Evolutionary conservation across 2,113 vertebrate species (phyloP).

Genomic region (Centropus bengalensis): DNA sequence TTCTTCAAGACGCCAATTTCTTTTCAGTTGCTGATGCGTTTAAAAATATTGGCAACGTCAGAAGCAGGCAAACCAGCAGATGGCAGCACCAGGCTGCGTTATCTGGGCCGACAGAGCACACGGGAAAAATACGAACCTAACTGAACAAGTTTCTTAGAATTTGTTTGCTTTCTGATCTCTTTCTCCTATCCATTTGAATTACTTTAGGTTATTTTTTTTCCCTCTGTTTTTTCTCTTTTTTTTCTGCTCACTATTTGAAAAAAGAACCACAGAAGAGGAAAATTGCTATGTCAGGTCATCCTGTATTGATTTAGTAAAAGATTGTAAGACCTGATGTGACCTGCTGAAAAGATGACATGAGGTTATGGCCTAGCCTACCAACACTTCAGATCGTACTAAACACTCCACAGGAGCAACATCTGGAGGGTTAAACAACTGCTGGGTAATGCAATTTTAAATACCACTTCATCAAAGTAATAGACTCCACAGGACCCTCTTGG

Average conservation of each 20-base stretch:
- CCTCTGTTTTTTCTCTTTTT: background rate
- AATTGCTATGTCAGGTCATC: background rate
- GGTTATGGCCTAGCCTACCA: constrained; percentile 34
- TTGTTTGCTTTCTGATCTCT: background rate
- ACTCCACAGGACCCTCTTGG: constrained; percentile 38
- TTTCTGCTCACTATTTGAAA: background rate
- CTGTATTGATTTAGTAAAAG: background rate
- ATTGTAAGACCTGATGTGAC: constrained; percentile 40
- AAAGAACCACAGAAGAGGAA: background rate
- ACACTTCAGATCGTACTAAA: constrained; percentile 42
- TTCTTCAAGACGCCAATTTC: background rate
- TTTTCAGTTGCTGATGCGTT: background rate
- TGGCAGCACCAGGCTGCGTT: constrained; percentile 68
- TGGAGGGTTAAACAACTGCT: constrained; percentile 53
- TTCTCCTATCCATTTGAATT: background rate
- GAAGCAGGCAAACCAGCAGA: constrained; percentile 57
- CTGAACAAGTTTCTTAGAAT: background rate
- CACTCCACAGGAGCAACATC: constrained; percentile 52
- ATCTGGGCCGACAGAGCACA: background rate
- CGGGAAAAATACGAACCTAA: rapidly evolving
- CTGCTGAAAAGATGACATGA: constrained; percentile 22
- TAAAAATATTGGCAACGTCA: background rate
- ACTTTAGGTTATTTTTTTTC: background rate
- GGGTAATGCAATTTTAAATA: constrained; percentile 53
- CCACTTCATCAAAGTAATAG: constrained; percentile 39